Evolutionary conservation across 1,140 invertebrate species (phyloP), one percentile per base, ranked within the genome.

Genomic region (Drosophila ercepeae): DNA sequence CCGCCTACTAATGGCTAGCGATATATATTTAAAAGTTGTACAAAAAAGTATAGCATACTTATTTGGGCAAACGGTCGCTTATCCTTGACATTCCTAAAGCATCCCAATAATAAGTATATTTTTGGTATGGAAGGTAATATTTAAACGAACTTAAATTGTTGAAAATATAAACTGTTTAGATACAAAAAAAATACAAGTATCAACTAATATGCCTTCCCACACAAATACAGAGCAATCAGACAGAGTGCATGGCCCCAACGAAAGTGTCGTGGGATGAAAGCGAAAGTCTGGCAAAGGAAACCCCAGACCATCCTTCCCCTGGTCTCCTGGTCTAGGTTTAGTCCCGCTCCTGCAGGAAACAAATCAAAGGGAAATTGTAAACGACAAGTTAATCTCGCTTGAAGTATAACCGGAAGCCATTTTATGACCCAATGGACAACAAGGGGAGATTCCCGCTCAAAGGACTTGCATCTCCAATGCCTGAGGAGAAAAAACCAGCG

Each of bases 331-430:
- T 41, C 48, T 25, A 23, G 36, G 36, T 16, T 53, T 29, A 14
- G 32, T 14, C 44, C 59, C 59, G 9, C n/a, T 29, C 25, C 41
- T 21, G 29, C 9, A 67, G 59, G 78, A 74, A 88, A 79, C 89
- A 90, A 90, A 90, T 90, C 89, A 90, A 89, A 89, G 81, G 78
- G 84, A 90, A 90, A 90, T 90, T 89, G 89, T 77, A 88, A 90
- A 90, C 89, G 89, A 89, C 84, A 90, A 88, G 89, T 90, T 90
- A 90, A 90, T 90, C 89, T 88, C 55, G 78, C 89, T 89, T 90
- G 68, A 90, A 90, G 89, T 86, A 86, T 83, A 89, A 78, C 89
- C 89, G 74, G 83, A 90, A 89, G 89, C 79, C 76, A 89, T 90
- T 90, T 89, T 89, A 90, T 90, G 76, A 90, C 71, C 82, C 73